These are phyloP conservation scores for Ormyrus nitidulus DNA, from an alignment of 2,888 invertebrate genomes.

Conservation along the genomic window DNA sequence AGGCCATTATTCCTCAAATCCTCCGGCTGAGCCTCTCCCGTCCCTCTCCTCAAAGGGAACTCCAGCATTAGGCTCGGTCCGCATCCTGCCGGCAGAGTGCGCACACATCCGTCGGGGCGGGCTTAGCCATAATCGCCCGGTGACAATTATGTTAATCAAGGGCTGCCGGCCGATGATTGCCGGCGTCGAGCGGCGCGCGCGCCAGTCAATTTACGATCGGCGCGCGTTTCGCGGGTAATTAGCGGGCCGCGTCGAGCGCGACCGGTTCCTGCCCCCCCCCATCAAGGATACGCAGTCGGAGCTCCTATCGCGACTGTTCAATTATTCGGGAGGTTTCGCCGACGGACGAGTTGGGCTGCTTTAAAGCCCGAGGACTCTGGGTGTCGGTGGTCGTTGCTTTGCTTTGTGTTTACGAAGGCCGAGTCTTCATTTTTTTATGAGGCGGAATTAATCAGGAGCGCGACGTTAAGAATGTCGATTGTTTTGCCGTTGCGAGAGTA, in stretches of 20 bases:
- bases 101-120: too few species aligned
- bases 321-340: constrained; percentile 23
- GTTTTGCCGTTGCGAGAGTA: not conserved
- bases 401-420: not conserved
- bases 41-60: not conserved
- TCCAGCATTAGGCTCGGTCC: not conserved
- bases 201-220: constrained; percentile 42
- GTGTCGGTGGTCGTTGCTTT: too few species aligned
- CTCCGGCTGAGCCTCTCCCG: not conserved
- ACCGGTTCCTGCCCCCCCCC: not conserved
- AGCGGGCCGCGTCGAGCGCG: constrained; percentile 20
- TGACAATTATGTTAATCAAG: constrained; percentile 46
- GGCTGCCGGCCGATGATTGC: constrained; percentile 27
- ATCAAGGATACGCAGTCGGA: too few species aligned
- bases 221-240: constrained; percentile 40
- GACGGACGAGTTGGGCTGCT: not conserved
- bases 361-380: too few species aligned
- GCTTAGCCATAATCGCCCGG: constrained; percentile 1
- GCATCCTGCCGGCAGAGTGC: not conserved
- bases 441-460: not conserved
- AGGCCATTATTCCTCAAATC: too few species aligned
- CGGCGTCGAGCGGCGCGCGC: not conserved
- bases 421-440: constrained; percentile 5
- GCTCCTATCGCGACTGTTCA: not conserved
- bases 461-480: not conserved